Evolutionary conservation across 1,140 invertebrate species (phyloP), one percentile per base, ranked within the genome.

Genomic region (Drosophila aff.): DNA sequence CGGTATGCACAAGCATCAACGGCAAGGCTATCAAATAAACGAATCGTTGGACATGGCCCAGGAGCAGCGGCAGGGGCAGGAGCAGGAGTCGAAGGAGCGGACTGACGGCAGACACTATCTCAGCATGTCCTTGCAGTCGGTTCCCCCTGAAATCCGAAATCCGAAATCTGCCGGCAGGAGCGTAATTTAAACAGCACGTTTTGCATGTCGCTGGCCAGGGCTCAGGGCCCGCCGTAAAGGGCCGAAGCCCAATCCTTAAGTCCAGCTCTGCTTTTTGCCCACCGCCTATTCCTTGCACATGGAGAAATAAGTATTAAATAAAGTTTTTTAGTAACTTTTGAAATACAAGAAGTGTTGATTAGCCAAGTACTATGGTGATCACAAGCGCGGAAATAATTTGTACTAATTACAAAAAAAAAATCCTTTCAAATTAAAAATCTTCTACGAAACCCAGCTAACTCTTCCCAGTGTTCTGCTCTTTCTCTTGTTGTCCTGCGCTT

Each of bases 171-270:
- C 76, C 64, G 74, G 74, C 81, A 81, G 64, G 64, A 82, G 82
- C 71, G 85, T 84, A 81, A 89, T 84, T 89, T 90, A 89, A 74
- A 79, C 75, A 79, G 77, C 85, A 79, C 73, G 77, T 81, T 80
- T 90, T 90, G 85, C 85, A 89, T 89, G 85, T 81, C 81, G 81
- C 85, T 89, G 81, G 78, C 63, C 84, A 79, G 65, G 60, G 60
- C 64, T 76, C 64, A 68, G 50, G 50, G 55, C 33, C 57, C 53
- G 59, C 74, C 83, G 71, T 69, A 69, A 73, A 67, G 64, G 50
- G 61, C 79, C 60, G 21, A 59, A 81, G 53, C 57, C 64, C 75
- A 55, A 64, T 66, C 47, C 66, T 73, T 33, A 79, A 82, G 58
- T 62, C 62, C 80, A 61, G 67, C 67, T 67, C 80, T 57, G 46